These are phyloP conservation scores for Octopus sinensis DNA, from an alignment of 1,140 invertebrate species.

Conservation along the genomic window DNA sequence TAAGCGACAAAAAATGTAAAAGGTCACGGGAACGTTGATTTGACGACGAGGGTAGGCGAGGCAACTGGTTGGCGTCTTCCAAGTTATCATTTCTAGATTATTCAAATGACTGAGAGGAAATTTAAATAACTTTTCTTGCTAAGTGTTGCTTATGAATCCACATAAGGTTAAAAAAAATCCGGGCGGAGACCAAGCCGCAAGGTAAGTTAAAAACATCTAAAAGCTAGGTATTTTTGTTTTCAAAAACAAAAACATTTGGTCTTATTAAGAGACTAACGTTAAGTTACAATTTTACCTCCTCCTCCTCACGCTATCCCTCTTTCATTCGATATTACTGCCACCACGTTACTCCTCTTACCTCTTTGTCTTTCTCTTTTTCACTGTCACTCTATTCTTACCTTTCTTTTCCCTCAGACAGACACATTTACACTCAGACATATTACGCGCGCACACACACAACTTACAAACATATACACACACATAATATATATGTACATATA, in stretches of 20 bases:
- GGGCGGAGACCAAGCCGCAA: constrained; percentile 46
- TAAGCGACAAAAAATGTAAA: neutral
- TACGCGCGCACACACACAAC: too few species aligned
- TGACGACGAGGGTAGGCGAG: neutral
- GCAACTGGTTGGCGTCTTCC: constrained; percentile 8
- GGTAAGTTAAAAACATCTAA: constrained; percentile 29
- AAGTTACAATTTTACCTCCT: too few species aligned
- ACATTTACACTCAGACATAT: too few species aligned
- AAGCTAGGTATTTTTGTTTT: neutral
- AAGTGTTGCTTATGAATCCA: constrained; percentile 47
- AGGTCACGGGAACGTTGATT: neutral
- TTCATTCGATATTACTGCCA: too few species aligned
- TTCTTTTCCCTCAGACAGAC: too few species aligned
- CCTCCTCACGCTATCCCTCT: too few species aligned
- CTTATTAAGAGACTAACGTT: too few species aligned
- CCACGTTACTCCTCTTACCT: too few species aligned
- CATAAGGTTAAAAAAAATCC: constrained; percentile 32
- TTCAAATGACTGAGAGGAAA: constrained; percentile 14
- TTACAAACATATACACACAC: too few species aligned
- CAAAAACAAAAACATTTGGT: neutral
- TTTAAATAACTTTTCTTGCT: neutral
- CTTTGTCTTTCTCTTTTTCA: too few species aligned
- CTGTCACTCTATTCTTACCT: too few species aligned
- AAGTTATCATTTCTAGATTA: neutral
- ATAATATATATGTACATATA: too few species aligned